Evolutionary conservation across 1,140 invertebrate species (phyloP).

Genomic region (Diplogasteroides magnus): DNA sequence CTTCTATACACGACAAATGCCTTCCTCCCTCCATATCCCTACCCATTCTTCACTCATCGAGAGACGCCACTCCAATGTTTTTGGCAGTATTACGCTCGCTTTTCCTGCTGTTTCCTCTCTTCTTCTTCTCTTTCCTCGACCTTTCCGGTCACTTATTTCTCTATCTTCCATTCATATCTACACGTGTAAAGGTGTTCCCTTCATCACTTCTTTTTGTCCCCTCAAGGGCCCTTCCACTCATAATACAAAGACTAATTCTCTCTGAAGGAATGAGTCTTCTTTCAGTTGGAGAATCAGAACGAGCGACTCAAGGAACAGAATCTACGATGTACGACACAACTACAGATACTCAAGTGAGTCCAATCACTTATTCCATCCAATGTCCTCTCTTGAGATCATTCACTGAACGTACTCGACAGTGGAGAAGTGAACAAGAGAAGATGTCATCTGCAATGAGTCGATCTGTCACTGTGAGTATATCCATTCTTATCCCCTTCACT

Average conservation of each 20-base stretch:
- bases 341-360: constrained; percentile 31
- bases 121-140: constrained; percentile 3
- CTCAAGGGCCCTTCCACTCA: background rate
- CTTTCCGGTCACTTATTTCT: constrained; percentile 8
- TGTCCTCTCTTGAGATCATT: background rate
- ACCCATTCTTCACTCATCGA: background rate
- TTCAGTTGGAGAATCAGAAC: constrained; percentile 47
- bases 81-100: too few relatives aligned
- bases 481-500: background rate
- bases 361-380: background rate
- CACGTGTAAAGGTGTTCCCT: background rate
- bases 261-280: constrained; percentile 1
- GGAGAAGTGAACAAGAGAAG: background rate
- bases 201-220: background rate
- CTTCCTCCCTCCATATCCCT: background rate
- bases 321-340: constrained; percentile 39
- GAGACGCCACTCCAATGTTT: background rate
- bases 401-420: background rate
- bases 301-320: constrained; percentile 42
- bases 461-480: background rate
- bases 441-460: background rate
- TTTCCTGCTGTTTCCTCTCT: too few relatives aligned
- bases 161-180: background rate
- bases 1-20: background rate
- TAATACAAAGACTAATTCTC: background rate